phyloP scores from a whole-genome alignment of 64 coral and sea anemone genomes.

The Actinia equina region DNA sequence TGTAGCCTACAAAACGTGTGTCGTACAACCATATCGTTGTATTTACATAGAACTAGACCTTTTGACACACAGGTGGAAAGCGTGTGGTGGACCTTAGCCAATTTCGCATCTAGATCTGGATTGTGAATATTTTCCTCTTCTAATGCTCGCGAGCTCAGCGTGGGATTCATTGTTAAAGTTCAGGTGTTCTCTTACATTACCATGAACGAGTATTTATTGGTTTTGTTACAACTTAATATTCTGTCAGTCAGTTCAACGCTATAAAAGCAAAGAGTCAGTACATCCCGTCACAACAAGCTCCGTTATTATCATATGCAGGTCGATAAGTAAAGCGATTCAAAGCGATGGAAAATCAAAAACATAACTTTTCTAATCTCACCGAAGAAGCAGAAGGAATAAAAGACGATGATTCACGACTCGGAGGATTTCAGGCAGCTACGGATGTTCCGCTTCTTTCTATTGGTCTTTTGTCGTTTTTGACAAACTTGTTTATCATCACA shows the following conservation, averaged over 20 bases:
- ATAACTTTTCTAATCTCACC: background rate
- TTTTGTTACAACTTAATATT: background rate
- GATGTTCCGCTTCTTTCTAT: slow-evolving; percentile 7
- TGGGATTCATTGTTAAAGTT: background rate
- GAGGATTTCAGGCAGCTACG: slow-evolving; percentile 12
- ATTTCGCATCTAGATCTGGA: background rate
- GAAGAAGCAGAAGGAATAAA: background rate
- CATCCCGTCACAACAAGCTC: background rate
- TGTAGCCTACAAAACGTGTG: background rate
- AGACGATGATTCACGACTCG: background rate
- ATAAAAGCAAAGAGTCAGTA: background rate
- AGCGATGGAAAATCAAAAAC: background rate
- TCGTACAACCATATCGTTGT: background rate
- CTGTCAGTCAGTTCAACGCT: background rate
- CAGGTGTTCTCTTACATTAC: slow-evolving; percentile 3
- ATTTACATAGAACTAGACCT: background rate
- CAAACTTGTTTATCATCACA: slow-evolving; percentile 16
- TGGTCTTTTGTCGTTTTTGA: background rate
- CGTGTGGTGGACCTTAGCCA: background rate
- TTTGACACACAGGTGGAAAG: background rate
- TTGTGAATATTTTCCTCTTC: background rate
- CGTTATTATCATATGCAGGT: background rate
- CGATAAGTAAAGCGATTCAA: background rate
- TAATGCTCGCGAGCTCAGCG: background rate
- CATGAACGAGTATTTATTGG: background rate